These are phyloP conservation scores for Crematogaster levior DNA, from an alignment of 2,888 invertebrate genomes.

Conservation along the genomic window DNA sequence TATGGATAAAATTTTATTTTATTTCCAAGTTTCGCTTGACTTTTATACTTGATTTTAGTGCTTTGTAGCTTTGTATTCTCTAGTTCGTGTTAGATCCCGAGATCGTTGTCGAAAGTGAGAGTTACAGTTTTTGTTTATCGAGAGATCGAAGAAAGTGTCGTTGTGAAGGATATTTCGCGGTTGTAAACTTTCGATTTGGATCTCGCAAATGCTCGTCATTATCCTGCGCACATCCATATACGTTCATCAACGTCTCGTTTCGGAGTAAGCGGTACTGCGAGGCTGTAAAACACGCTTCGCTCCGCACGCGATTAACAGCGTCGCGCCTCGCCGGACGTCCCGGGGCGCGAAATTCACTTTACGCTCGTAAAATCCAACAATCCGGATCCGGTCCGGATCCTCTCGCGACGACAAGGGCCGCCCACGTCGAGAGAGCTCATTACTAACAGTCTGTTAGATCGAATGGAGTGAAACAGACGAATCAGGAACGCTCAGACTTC, in stretches of 20 bases:
- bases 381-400: constrained; percentile 63
- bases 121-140: constrained; percentile 19
- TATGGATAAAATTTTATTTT: not conserved
- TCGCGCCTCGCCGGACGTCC: constrained; percentile 45
- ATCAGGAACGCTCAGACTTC: not conserved
- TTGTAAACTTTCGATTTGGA: constrained; percentile 30
- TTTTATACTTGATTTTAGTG: too few species aligned
- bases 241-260: not conserved
- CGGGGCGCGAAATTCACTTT: constrained; percentile 79
- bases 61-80: not conserved
- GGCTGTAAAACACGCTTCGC: constrained; percentile 34
- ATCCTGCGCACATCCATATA: not conserved
- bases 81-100: not conserved
- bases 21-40: too few species aligned
- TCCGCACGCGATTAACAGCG: constrained; percentile 18
- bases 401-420: constrained; percentile 28
- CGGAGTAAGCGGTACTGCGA: constrained; percentile 11
- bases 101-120: constrained; percentile 39
- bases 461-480: not conserved
- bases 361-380: constrained; percentile 78
- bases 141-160: constrained; percentile 45
- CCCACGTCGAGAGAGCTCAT: constrained; percentile 13
- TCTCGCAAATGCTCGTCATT: constrained; percentile 11
- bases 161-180: constrained; percentile 7
- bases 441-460: not conserved